A percentile compares a stretch with the other conserved stretches of the same genome.
phyloP scores from a whole-genome alignment of 2,888 invertebrate species.

The Encarsia formosa region DNA sequence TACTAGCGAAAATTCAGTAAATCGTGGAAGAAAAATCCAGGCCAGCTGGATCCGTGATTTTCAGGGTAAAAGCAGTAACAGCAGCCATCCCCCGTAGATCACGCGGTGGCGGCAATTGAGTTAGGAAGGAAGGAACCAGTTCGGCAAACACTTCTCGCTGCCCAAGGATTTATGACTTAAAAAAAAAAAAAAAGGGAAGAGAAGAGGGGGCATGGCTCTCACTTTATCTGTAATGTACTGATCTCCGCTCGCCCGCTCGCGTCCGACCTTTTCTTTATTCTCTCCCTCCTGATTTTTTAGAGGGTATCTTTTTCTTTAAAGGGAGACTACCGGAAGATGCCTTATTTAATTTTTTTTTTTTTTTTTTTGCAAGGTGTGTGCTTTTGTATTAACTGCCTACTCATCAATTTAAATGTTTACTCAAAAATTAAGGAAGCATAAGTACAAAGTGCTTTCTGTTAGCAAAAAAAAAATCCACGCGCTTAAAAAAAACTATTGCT shows the following conservation, averaged over 20 bases:
- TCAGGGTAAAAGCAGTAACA: slow-evolving; percentile 20
- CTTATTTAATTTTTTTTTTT: no score
- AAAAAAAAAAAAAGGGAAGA: slow-evolving; percentile 49
- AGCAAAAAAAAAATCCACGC: no score
- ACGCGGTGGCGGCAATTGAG: slow-evolving; percentile 47
- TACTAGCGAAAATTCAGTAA: slow-evolving; percentile 29
- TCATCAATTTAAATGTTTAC: no score
- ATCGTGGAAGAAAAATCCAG: slow-evolving; percentile 36
- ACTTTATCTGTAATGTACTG: slow-evolving; percentile 52
- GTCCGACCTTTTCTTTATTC: neutral
- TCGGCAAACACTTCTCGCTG: slow-evolving; percentile 51
- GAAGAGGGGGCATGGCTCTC: slow-evolving; percentile 23
- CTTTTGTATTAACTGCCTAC: no score
- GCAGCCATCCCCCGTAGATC: slow-evolving; percentile 45
- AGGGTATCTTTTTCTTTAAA: no score
- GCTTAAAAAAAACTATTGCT: no score
- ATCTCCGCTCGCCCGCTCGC: slow-evolving; percentile 45
- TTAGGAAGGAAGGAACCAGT: slow-evolving; percentile 53
- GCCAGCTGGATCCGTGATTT: slow-evolving; percentile 41
- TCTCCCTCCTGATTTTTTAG: neutral
- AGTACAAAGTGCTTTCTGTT: no score
- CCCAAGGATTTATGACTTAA: slow-evolving; percentile 49
- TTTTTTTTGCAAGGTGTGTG: no score
- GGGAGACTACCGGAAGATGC: no score
- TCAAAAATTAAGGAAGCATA: no score